These are phyloP conservation scores for Gymnothorax javanicus DNA, from an alignment of 2,797 vertebrate genomes.

Conservation along the genomic window DNA sequence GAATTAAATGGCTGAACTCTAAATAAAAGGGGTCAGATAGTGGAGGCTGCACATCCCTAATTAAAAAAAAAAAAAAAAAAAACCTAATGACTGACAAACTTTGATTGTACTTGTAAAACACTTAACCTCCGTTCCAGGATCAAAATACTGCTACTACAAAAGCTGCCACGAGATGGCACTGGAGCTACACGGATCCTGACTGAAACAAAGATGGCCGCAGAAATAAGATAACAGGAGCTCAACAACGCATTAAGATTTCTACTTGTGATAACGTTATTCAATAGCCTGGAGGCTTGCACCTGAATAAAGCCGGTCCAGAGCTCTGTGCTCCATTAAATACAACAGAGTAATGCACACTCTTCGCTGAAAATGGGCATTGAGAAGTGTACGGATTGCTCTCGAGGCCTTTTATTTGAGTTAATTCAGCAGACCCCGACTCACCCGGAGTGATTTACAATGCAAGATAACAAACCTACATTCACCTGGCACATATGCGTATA, in stretches of 20 bases:
- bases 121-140: neutral
- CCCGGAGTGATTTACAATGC: neutral
- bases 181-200: conserved; percentile 57
- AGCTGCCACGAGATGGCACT: conserved; percentile 72
- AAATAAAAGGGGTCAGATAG: neutral
- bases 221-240: neutral
- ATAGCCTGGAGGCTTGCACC: neutral
- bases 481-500: neutral
- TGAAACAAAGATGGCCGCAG: neutral
- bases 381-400: neutral
- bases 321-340: neutral
- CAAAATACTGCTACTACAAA: conserved; percentile 45
- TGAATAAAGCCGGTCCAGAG: neutral
- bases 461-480: neutral
- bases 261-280: neutral
- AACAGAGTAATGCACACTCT: conserved; percentile 1
- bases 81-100: conserved; percentile 47
- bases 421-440: neutral
- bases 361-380: neutral
- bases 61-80: no score
- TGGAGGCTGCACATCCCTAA: neutral
- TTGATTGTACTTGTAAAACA: conserved; percentile 30
- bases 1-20: neutral
- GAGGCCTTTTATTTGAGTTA: neutral
- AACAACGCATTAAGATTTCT: neutral